Base-by-base conservation (phyloP, 1,140 invertebrate genomes). In the Panulirus ornatus region DNA sequence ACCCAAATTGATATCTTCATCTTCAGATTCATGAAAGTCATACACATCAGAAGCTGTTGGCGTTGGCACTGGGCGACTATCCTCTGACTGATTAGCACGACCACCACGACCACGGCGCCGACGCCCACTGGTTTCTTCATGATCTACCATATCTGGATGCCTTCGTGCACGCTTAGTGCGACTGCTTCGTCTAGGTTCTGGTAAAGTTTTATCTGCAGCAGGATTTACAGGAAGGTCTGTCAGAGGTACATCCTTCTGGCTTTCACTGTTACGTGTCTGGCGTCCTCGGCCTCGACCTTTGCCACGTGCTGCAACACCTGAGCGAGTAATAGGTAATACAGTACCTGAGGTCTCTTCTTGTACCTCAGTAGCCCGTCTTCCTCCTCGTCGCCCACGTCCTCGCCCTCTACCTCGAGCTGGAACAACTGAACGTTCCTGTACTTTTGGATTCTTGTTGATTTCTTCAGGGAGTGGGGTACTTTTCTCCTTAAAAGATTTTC, bases 1-100 rank as follows among this genome's bases (percentile, higher is more conserved):
- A 19, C 75, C 88, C 44, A 90, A 38, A 34, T 90, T 90, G 30
- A 90, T 76, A 42, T 90, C 88, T 38, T 90, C 88, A 78, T 90
- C 88, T 70, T 90, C 88, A 36, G 88, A 90, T 47, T 90, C 88
- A 51, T 85, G 88, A 58, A 90, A 90, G 40, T 90, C 88, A 79
- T 90, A 90, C 1, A 90, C 88, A 79, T 90, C 88, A 22, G 88
- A 85, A 8, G 83, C 73, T 38, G 66, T 38, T 38, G 79, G 87
- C 54, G 58, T 71, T 63, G 82, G 88, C 44, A 84, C 3, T 2
- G 88, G 88, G 16, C 88, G 88, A 40, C 78, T 82, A 14, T 90
- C 88, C 47, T 90, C 88, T 2, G 47, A 27, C 34, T 84, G 82
- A 40, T 47, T 71, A 8, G 54, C 44, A 34, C 83, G 71, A 6